Evolutionary conservation across 2,888 invertebrate genomes (phyloP).

Genomic region (Camponotus fellah): DNA sequence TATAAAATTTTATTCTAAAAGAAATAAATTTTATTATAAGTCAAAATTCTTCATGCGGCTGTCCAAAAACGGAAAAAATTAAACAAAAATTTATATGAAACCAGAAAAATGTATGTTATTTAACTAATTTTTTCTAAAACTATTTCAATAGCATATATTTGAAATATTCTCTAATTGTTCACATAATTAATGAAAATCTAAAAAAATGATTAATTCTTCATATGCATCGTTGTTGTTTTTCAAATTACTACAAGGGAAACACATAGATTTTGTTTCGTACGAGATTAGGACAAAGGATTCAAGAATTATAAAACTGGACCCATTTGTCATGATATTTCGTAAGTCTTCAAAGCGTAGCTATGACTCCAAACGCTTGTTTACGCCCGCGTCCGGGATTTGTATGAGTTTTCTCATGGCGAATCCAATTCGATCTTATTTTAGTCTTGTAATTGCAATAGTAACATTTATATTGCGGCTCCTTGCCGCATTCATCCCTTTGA

Average conservation of each 20-base stretch:
- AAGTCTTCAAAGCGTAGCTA: neutral
- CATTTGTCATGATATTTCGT: constrained; percentile 10
- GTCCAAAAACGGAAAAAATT: neutral
- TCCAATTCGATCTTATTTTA: constrained; percentile 76
- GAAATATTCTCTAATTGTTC: neutral
- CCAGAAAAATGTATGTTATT: neutral
- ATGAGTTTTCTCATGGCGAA: constrained; percentile 75
- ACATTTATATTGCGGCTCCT: constrained; percentile 78
- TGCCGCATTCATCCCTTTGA: constrained; percentile 81
- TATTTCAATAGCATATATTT: neutral
- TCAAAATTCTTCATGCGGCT: neutral
- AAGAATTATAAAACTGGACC: constrained; percentile 25
- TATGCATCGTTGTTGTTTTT: neutral
- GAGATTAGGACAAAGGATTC: neutral
- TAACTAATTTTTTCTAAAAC: neutral
- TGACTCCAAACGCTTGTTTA: neutral
- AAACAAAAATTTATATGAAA: neutral
- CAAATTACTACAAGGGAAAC: neutral
- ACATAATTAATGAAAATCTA: neutral
- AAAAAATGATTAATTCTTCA: neutral
- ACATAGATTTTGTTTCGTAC: neutral
- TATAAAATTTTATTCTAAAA: neutral
- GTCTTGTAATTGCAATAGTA: constrained; percentile 79
- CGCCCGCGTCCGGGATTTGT: constrained; percentile 46
- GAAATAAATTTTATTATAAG: neutral